phyloP scores from a whole-genome alignment of 1,140 invertebrate species.

The Drosophila chauvacae region DNA sequence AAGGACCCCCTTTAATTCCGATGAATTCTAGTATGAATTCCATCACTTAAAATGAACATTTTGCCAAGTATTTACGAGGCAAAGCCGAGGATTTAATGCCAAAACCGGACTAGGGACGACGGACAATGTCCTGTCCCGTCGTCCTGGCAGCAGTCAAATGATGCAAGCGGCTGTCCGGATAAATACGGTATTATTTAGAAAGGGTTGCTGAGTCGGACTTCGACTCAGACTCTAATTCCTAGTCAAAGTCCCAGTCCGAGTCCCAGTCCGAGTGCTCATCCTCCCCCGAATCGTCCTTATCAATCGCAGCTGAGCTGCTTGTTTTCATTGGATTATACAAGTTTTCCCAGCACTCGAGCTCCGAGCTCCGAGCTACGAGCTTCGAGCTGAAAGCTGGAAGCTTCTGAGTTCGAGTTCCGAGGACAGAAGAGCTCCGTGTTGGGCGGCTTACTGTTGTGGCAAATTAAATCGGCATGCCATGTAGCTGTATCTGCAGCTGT shows the following conservation, averaged over 20 bases:
- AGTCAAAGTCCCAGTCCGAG: conserved; percentile 27
- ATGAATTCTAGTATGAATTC: conserved; percentile 9
- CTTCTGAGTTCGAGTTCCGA: neutral
- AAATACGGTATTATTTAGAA: conserved; percentile 5
- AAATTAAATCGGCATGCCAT: conserved; percentile 42
- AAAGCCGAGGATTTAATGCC: conserved; percentile 35
- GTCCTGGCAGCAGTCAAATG: conserved; percentile 46
- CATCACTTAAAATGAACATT: conserved; percentile 20
- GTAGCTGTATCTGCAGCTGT: neutral
- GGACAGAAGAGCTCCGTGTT: conserved; percentile 32
- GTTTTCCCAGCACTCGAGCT: conserved; percentile 47
- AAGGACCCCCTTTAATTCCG: neutral
- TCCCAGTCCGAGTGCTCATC: conserved; percentile 24
- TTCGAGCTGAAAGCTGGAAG: too few relatives aligned
- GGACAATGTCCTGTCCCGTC: conserved; percentile 2
- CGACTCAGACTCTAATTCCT: neutral
- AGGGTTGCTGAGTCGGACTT: neutral
- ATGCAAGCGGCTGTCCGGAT: conserved; percentile 38
- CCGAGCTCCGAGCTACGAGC: neutral
- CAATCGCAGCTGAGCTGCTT: conserved; percentile 77
- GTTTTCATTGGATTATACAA: conserved; percentile 79
- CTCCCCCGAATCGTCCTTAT: conserved; percentile 53
- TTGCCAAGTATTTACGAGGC: conserved; percentile 37
- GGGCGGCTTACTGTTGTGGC: conserved; percentile 51
- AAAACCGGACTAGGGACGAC: conserved; percentile 7